Evolutionary conservation across 1,140 invertebrate genomes (phyloP).

Genomic region (Portunus trituberculatus): DNA sequence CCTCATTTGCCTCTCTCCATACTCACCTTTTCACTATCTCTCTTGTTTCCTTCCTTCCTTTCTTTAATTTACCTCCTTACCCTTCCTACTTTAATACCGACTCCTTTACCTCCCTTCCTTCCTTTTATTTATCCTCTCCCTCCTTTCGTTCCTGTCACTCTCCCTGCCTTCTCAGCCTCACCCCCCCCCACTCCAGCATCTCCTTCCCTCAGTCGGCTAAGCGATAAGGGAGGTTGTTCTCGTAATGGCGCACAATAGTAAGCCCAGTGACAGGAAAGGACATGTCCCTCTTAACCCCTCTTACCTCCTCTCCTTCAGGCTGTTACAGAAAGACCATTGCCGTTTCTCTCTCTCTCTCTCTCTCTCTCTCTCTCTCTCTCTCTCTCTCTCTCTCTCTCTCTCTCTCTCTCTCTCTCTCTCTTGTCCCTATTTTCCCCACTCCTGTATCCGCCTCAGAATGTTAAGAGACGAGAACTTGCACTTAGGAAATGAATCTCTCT

Average conservation of each 20-base stretch:
- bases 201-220: neutral
- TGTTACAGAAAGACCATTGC: neutral
- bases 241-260: neutral
- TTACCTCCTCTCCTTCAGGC: neutral
- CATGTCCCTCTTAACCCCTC: neutral
- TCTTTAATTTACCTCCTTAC: too few relatives aligned
- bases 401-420: neutral
- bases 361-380: slow-evolving; percentile 30
- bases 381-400: neutral
- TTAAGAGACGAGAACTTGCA: too few relatives aligned
- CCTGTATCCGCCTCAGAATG: too few relatives aligned
- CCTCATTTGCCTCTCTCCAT: neutral
- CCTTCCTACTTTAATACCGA: too few relatives aligned
- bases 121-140: neutral
- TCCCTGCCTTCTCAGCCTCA: neutral
- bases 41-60: too few relatives aligned
- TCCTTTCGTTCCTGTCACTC: neutral
- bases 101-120: neutral
- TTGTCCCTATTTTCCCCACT: neutral
- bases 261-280: neutral
- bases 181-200: neutral
- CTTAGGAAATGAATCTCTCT: neutral
- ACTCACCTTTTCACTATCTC: too few relatives aligned
- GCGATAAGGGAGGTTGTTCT: neutral
- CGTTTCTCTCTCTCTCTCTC: neutral